Evolutionary conservation across 2,113 vertebrate species (phyloP), one percentile per base, ranked within the genome.

Genomic region (Nannobrachium achirus): DNA sequence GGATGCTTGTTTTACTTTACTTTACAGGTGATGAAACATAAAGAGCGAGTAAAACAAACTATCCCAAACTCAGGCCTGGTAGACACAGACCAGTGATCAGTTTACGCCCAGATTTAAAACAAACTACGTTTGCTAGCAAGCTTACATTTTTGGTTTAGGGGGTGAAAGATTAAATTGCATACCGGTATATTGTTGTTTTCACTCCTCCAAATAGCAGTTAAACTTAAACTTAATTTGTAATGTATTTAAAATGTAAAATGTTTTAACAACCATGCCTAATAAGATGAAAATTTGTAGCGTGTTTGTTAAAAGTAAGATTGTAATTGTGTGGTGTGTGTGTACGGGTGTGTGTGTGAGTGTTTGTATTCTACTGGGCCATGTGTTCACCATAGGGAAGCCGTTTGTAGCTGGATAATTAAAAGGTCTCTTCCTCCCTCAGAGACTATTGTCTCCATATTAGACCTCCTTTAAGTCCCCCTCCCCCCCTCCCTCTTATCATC

Each of bases 401-500:
- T 63, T 72, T 63, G 63, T 51, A 67, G 59, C 8, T 1, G 42
- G 42, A 42, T 61, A 61, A 61, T 68, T 68, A 59, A 51, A 33
- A 41, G 38, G 45, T 14, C 46, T 42, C 44, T 39, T 50, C 62
- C 48, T 40, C 33, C 52, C 56, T 44, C 6, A 6, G 25, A 40
- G 66, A 20, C 55, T 16, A 56, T 67, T 46, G 42, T 68, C 19
- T 46, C 16, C 56, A 20, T 46, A 59, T 59, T 68, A 58, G 44
- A 4, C 44, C 1, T 5, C 16, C 19, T 16, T 49, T 67, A 40
- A 51, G 7, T 25, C 49, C 40, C 58, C 41, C 58, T 10, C 42
- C 9, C 49, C 38, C 49, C 15, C 45, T 14, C 13, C 13, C 45
- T 14, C 45, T 48, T n/a, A n/a, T n/a, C n/a, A n/a, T n/a, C n/a